Percentiles rank a stretch among this genome's conserved stretches.
phyloP scores from a whole-genome alignment of 2,797 vertebrate species.

The Aselliscus stoliczkanus region DNA sequence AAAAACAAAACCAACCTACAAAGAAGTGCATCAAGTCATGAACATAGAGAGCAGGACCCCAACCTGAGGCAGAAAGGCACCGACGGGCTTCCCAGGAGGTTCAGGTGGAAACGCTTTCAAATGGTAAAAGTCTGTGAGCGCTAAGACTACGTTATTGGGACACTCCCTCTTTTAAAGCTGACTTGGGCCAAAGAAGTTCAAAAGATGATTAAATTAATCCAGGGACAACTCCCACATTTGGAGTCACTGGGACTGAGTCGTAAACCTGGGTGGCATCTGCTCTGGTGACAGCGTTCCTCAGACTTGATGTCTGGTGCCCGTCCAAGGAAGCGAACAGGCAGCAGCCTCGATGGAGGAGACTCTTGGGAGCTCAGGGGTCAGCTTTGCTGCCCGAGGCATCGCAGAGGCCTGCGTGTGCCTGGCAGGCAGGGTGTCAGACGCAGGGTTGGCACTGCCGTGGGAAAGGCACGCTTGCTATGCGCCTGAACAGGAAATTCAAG shows the following conservation, averaged over 20 bases:
- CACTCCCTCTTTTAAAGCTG: neutral
- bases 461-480: fast-evolving
- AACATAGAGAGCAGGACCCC: neutral
- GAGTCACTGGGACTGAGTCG: neutral
- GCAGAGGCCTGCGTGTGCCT: neutral
- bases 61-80: neutral
- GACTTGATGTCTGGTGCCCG: neutral
- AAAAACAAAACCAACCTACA: neutral
- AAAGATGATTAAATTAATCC: neutral
- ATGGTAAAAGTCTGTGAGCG: neutral
- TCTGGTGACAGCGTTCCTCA: neutral
- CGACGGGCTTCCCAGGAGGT: fast-evolving
- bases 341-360: neutral
- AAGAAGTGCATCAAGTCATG: neutral
- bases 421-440: neutral
- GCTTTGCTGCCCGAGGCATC: neutral
- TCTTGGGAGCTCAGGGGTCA: neutral
- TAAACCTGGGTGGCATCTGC: neutral
- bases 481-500: fast-evolving
- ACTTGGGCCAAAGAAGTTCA: neutral
- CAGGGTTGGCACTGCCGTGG: neutral
- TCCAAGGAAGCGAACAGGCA: neutral
- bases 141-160: neutral
- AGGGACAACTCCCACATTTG: neutral
- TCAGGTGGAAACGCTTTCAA: neutral